Evolutionary conservation across 2,888 invertebrate species (phyloP).

Genomic region (Julus scandinavius): DNA sequence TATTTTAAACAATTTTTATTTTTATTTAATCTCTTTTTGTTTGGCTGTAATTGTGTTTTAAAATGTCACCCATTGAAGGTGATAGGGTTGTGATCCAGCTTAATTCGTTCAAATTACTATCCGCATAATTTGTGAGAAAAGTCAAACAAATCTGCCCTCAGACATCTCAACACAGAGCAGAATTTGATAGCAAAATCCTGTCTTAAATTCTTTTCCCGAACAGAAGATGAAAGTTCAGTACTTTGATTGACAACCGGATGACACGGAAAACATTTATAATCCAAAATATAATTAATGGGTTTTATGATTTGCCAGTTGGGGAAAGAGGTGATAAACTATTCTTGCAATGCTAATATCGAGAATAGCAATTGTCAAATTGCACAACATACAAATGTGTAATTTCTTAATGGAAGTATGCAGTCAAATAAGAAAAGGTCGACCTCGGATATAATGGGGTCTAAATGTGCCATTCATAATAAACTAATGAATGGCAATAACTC

Average conservation of each 20-base stretch:
- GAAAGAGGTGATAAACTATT: not conserved
- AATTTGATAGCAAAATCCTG: not conserved
- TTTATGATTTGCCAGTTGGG: not conserved
- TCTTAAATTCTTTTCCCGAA: not conserved
- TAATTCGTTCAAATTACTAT: no score
- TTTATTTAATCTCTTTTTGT: no score
- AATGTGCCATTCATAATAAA: slow-evolving; percentile 2
- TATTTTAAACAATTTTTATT: no score
- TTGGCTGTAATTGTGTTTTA: no score
- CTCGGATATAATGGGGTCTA: not conserved
- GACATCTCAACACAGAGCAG: not conserved
- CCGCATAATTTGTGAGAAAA: no score
- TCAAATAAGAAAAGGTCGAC: not conserved
- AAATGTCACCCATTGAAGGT: no score
- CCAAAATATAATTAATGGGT: not conserved
- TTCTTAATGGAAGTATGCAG: not conserved
- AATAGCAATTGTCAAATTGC: not conserved
- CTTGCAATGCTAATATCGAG: not conserved
- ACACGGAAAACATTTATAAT: not conserved
- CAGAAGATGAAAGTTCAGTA: not conserved
- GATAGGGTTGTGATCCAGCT: no score
- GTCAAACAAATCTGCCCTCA: not conserved
- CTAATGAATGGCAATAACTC: not conserved
- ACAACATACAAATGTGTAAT: not conserved
- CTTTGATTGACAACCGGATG: not conserved